These are phyloP conservation scores for Anas capensis DNA, from an alignment of 2,797 vertebrate genomes.

Conservation along the genomic window DNA sequence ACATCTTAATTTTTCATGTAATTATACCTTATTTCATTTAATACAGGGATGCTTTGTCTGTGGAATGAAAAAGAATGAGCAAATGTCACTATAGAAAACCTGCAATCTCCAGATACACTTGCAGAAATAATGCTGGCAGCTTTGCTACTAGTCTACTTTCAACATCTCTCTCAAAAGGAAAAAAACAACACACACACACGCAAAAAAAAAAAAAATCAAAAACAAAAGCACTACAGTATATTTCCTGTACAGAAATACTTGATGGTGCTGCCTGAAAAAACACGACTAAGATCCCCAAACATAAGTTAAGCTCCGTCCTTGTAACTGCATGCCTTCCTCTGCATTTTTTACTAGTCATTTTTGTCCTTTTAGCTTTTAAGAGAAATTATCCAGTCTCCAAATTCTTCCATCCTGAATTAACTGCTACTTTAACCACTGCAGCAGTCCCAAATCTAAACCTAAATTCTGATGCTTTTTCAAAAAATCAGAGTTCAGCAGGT, in stretches of 20 bases:
- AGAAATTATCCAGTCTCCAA: background rate
- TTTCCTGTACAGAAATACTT: background rate
- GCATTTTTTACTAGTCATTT: background rate
- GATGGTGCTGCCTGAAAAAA: background rate
- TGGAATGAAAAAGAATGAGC: constrained; percentile 2
- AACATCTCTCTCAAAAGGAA: background rate
- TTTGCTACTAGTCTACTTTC: background rate
- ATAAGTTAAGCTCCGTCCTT: background rate
- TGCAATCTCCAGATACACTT: background rate
- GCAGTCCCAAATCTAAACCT: background rate
- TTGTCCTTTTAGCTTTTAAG: background rate
- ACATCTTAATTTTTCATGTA: background rate
- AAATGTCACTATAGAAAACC: background rate
- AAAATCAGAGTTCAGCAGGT: background rate
- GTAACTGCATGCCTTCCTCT: background rate
- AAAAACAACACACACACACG: background rate
- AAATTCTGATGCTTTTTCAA: background rate
- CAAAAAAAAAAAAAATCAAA: no score
- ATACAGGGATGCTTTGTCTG: background rate
- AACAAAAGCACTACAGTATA: background rate
- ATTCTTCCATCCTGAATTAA: background rate
- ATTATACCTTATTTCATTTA: background rate
- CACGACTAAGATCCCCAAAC: background rate
- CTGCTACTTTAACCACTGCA: background rate
- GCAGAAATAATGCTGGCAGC: background rate